Base-by-base conservation (phyloP, 2,797 vertebrate species). In the Merluccius polli region DNA sequence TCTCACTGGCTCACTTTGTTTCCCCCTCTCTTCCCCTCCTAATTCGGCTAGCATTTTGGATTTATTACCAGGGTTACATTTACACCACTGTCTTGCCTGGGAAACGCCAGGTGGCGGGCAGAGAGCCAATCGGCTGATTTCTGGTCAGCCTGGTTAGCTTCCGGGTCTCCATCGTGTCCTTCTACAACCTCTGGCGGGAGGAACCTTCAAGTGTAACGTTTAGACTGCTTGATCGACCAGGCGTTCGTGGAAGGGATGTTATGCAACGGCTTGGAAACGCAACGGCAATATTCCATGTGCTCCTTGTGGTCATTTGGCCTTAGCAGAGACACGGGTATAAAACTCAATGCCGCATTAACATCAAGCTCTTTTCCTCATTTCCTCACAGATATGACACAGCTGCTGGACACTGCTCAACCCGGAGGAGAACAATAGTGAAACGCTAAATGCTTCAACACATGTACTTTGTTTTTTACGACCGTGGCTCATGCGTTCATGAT, bases 21-120 rank as follows among this genome's bases (percentile, higher is more conserved):
- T n/a, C 77, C 72, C 77, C 73, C 81, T 74, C 74, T 7, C 73
- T 79, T 35, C 15, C 77, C 73, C 78, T 74, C 81, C 10, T 12
- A 12, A 27, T 65, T 65, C 11, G 24, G n/a, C 59, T 1, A 4
- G 74, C 71, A 65, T 76, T 72, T 63, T 78, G 82, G 75, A 82
- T 90, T 86, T 88, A 86, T 91, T 88, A 82, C 85, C 78, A 48
- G 41, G 84, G 80, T 89, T 87, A 78, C 81, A 65, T 81, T 93
- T 92, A 91, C 89, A 91, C 89, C 87, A 85, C 83, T 1, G 31
- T 81, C 41, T 75, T 83, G 87, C 76, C 87, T 90, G 88, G 89
- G 88, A 92, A 90, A 83, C 70, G 69, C 84, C 84, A 83, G 89
- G 82, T 30, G 63, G 81, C 6, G 68, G 84, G 79, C 79, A 80